These are phyloP conservation scores for Troides helena DNA, from an alignment of 2,888 invertebrate species.

Conservation along the genomic window DNA sequence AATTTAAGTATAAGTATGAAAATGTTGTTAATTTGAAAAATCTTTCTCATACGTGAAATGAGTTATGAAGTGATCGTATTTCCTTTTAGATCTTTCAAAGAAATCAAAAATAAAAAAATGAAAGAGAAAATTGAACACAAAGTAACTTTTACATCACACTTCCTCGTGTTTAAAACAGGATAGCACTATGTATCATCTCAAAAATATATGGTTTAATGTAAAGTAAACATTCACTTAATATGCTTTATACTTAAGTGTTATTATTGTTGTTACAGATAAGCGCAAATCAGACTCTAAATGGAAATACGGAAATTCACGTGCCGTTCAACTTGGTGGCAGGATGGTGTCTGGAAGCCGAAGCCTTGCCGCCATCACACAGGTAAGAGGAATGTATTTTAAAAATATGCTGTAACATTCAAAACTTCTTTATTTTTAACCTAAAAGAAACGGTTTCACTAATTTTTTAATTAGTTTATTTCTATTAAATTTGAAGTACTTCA, in stretches of 20 bases:
- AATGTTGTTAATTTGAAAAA: too few species aligned
- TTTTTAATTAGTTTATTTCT: too few species aligned
- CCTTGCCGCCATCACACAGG: slow-evolving; percentile 86
- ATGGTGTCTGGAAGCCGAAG: slow-evolving; percentile 96
- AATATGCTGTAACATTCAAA: background rate
- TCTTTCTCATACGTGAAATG: background rate
- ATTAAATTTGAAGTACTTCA: too few species aligned
- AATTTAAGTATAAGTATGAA: too few species aligned
- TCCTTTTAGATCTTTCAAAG: slow-evolving; percentile 5
- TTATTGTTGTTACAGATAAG: slow-evolving; percentile 65
- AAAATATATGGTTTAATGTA: too few species aligned
- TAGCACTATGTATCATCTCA: too few species aligned
- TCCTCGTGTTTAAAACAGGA: too few species aligned
- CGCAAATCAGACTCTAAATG: slow-evolving; percentile 74
- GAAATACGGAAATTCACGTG: slow-evolving; percentile 76
- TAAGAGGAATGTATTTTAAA: slow-evolving; percentile 31
- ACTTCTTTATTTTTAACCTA: too few species aligned
- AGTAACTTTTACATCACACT: too few species aligned
- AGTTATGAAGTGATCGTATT: slow-evolving; percentile 8
- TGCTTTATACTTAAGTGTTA: background rate
- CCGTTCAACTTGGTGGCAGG: slow-evolving; percentile 94
- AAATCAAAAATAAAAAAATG: slow-evolving; percentile 4
- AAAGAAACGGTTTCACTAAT: too few species aligned
- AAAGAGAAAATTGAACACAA: background rate
- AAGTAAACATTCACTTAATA: too few species aligned